Evolutionary conservation across 2,888 invertebrate genomes (phyloP), one percentile per base, ranked within the genome.

Genomic region (Octodonta nipae): DNA sequence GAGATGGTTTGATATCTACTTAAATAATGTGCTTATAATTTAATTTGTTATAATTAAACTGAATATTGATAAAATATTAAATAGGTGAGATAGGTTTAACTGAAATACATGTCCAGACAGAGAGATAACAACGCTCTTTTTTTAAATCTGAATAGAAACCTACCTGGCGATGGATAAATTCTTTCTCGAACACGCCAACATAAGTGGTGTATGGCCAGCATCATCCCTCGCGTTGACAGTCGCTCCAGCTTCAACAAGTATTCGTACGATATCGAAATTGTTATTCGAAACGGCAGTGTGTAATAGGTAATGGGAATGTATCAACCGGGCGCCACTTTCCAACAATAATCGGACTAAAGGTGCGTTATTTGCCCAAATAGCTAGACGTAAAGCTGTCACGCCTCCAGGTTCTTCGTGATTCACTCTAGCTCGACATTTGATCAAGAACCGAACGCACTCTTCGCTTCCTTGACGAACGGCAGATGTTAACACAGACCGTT

Each of bases 371-470:
- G 43, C 43, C 67, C 74, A 75, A 12, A 82, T 78, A 6, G 81
- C 79, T 54, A 77, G 69, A 58, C 76, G 73, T 24, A 82, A 60
- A 4, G 81, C 75, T 1, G 82, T 79, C 38, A 73, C 73, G 2
- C 78, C 75, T 48, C 74, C 70, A 38, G 73, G 71, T 54, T 82
- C 78, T 59, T 81, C 80, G 26, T 72, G 64, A 52, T 79, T 78
- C 3, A 77, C 64, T 51, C 73, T 69, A 5, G 75, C 74, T 6
- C 75, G 75, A 30, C 64, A 63, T 24, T 64, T 54, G 28, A 78
- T 65, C 13, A 79, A 59, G 14, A 63, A 43, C 38, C 56, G 52
- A 5, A 64, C 66, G 14, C 63, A 58, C 34, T 60, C 56, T 37
- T 58, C 56, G 36, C 61, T 56, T 2, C 56, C 53, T 33, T 61